phyloP scores from a whole-genome alignment of 1,140 invertebrate genomes.

The Dufourea novaeangliae region DNA sequence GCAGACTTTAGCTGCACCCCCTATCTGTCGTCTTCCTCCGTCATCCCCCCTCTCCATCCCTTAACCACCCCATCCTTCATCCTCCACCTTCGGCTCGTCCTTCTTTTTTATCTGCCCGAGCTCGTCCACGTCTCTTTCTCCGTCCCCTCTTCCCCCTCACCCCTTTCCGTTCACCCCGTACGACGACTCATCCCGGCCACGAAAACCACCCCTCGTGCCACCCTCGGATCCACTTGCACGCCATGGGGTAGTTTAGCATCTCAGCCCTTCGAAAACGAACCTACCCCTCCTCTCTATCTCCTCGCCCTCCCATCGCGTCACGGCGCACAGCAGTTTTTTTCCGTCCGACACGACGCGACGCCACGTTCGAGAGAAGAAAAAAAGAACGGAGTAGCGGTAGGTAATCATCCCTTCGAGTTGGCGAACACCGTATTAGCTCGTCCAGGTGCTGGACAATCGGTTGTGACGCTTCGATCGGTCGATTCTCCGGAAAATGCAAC shows the following conservation, averaged over 20 bases:
- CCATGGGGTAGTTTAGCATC: constrained; percentile 78
- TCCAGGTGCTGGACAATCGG: constrained; percentile 44
- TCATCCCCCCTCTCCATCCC: constrained; percentile 25
- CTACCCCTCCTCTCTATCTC: no score
- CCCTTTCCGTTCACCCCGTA: constrained; percentile 54
- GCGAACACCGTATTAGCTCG: not conserved
- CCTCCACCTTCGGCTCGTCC: constrained; percentile 8
- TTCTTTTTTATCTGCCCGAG: constrained; percentile 38
- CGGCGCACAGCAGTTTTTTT: constrained; percentile 45
- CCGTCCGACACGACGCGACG: constrained; percentile 14
- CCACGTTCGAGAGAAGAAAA: not conserved
- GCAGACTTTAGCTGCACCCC: constrained; percentile 65
- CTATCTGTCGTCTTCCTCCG: constrained; percentile 25
- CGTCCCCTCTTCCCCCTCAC: constrained; percentile 33
- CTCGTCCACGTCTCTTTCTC: constrained; percentile 27
- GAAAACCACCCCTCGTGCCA: constrained; percentile 65
- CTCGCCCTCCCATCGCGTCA: constrained; percentile 32
- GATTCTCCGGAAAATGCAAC: constrained; percentile 5
- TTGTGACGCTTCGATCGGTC: not conserved
- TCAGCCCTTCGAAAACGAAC: constrained; percentile 59
- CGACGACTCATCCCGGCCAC: constrained; percentile 60
- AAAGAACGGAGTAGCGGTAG: constrained; percentile 12
- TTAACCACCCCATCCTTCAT: constrained; percentile 44
- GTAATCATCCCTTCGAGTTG: not conserved
- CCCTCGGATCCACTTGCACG: constrained; percentile 74